Conservation (phyloP, 2,888 invertebrate genomes). For the Thecophora atra region DNA sequence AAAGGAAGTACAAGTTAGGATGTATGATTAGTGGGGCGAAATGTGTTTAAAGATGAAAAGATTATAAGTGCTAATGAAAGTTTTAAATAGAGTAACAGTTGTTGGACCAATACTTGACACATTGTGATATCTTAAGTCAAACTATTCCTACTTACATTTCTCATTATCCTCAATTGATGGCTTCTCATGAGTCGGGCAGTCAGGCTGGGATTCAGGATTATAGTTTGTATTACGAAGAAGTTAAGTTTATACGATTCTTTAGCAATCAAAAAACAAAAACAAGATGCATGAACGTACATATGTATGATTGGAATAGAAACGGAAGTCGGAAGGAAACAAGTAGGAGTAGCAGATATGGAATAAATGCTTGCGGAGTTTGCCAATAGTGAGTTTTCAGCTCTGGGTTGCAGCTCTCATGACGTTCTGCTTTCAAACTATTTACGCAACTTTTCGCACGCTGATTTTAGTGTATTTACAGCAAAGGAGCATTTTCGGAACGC, state of each 20-base stretch:
- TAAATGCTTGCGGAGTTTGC: not conserved
- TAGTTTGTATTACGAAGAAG: conserved; percentile 1
- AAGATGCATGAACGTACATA: conserved; percentile 26
- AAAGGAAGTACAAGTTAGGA: conserved; percentile 30
- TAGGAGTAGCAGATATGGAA: not conserved
- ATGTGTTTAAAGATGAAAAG: conserved; percentile 26
- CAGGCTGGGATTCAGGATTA: conserved; percentile 18
- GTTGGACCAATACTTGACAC: not conserved
- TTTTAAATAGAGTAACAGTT: not conserved
- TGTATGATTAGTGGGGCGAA: conserved; percentile 27
- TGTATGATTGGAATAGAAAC: conserved; percentile 9
- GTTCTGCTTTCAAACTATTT: no score
- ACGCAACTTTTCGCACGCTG: not conserved
- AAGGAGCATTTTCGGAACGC: not conserved
- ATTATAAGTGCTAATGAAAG: not conserved
- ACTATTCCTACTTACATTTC: conserved; percentile 37
- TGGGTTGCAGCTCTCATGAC: not conserved
- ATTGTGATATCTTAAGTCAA: not conserved
- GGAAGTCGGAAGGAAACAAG: conserved; percentile 13
- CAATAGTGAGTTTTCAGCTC: not conserved
- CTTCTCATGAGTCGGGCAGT: conserved; percentile 16
- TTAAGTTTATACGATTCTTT: conserved; percentile 25
- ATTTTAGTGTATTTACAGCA: not conserved
- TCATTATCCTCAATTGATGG: conserved; percentile 25
- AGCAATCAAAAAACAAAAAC: conserved; percentile 35